Evolutionary conservation across 2,113 vertebrate genomes (phyloP).

Genomic region (Paratilapia polleni): DNA sequence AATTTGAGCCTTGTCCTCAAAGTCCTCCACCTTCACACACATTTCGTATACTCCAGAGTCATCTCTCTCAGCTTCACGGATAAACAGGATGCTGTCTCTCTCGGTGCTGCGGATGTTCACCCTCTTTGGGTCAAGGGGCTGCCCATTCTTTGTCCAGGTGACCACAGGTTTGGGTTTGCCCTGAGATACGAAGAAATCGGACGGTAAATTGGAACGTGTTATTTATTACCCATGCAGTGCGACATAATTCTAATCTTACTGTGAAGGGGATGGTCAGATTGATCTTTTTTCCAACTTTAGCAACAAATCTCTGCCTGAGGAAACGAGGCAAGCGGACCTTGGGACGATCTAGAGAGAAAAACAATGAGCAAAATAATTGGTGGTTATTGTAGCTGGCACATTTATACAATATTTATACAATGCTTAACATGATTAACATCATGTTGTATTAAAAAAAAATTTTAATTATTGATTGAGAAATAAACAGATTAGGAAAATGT

Average conservation of each 20-base stretch:
- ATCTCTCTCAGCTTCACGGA: constrained; percentile 83
- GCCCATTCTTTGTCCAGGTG: constrained; percentile 86
- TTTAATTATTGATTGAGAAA: too few species aligned
- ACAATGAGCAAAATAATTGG: background rate
- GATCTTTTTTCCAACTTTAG: constrained; percentile 84
- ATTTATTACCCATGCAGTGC: background rate
- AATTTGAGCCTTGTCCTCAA: constrained; percentile 87
- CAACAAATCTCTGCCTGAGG: constrained; percentile 87
- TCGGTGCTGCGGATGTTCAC: constrained; percentile 84
- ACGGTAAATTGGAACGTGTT: too few species aligned
- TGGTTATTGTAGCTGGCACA: background rate
- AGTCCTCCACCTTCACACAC: constrained; percentile 81
- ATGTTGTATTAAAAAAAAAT: too few species aligned
- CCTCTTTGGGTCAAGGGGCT: constrained; percentile 83
- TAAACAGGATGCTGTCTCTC: constrained; percentile 92
- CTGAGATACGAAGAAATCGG: constrained; percentile 37
- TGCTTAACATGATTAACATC: too few species aligned
- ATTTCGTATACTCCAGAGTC: constrained; percentile 94
- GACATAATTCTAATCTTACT: constrained; percentile 71
- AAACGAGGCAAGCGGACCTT: constrained; percentile 92
- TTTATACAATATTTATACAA: too few species aligned
- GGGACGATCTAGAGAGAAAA: constrained; percentile 83
- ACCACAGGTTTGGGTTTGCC: constrained; percentile 90
- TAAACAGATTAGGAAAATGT: too few species aligned
- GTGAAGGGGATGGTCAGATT: constrained; percentile 94